Evolutionary conservation across 2,113 vertebrate genomes (phyloP), one percentile per base, ranked within the genome.

Genomic region (Boulengeromyrus knoepffleri): DNA sequence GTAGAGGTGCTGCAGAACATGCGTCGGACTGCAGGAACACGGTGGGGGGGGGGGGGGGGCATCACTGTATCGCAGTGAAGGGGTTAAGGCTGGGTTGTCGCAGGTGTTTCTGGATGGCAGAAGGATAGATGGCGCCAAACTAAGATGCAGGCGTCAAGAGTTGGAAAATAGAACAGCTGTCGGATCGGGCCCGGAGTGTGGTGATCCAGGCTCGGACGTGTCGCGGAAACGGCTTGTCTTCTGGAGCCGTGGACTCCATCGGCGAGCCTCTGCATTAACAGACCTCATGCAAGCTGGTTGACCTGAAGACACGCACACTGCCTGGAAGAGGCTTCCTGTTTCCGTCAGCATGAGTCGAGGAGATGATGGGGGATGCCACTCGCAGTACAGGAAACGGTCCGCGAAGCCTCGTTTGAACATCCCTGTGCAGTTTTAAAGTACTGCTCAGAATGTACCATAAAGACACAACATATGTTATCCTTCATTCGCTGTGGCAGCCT

Each of bases 401-500:
- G 39, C 15, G 17, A 42, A 1, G 36, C 74, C 74, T 85, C 12
- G 8, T 87, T 9, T 87, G 85, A 50, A 36, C 88, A 92, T 92
- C 91, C 92, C 90, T 90, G 90, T 92, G 93, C 90, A 89, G 92
- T 94, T 88, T 91, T 92, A 93, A 92, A 90, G 87, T 31, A 36
- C 39, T 19, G 17, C 52, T 42, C 19, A 47, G 13, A 62, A 89
- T 85, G 31, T 85, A 24, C n/a, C 39, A 1, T 85, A 88, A 70
- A 92, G 93, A 91, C 87, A 91, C 91, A 91, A 92, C 92, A 94
- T 94, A 93, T 93, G 94, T 91, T 91, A 92, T 94, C 94, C 93
- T 94, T 94, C 93, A 94, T 95, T 94, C 92, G 93, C 90, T 92
- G 91, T 90, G 93, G 90, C 84, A 88, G 87, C 92, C 93, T 92